phyloP scores from a whole-genome alignment of 2,888 invertebrate genomes.

The Tenthredo mesomela region DNA sequence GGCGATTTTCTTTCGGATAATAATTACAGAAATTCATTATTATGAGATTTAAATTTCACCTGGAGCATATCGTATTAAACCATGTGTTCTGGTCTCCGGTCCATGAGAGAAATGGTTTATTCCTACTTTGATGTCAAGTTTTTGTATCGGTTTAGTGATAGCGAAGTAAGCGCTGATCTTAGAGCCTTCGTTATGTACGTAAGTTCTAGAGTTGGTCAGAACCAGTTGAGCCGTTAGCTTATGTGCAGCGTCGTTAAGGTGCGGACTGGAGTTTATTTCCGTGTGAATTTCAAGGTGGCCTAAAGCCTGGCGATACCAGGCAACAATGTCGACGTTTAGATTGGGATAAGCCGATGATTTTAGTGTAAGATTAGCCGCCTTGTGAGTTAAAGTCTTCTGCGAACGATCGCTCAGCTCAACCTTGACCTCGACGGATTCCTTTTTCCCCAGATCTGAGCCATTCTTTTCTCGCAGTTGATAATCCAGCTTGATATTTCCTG shows the following conservation, averaged over 20 bases:
- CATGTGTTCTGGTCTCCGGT: conserved; percentile 79
- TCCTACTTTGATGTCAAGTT: conserved; percentile 83
- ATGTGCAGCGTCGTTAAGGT: conserved; percentile 80
- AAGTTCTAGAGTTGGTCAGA: conserved; percentile 82
- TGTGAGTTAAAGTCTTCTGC: conserved; percentile 80
- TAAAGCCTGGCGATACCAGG: conserved; percentile 82
- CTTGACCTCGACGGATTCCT: conserved; percentile 78
- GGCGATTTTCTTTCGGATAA: background rate
- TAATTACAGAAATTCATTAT: no score
- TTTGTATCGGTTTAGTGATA: conserved; percentile 83
- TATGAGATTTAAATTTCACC: conserved; percentile 68
- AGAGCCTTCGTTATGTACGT: conserved; percentile 80
- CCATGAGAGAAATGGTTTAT: conserved; percentile 80
- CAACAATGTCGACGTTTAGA: conserved; percentile 73
- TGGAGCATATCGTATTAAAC: conserved; percentile 81
- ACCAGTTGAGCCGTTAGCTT: conserved; percentile 82
- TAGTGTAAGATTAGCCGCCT: conserved; percentile 84
- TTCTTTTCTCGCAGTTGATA: conserved; percentile 83
- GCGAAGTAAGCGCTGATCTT: conserved; percentile 83
- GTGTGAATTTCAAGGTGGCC: conserved; percentile 87
- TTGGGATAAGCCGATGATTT: conserved; percentile 89
- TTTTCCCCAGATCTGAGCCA: conserved; percentile 74
- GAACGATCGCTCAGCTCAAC: conserved; percentile 80
- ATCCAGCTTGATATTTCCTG: conserved; percentile 83
- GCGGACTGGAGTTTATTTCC: conserved; percentile 85